phyloP scores from a whole-genome alignment of 37 sponge, comb jelly and placozoan genomes.

The Sycon ciliatum region DNA sequence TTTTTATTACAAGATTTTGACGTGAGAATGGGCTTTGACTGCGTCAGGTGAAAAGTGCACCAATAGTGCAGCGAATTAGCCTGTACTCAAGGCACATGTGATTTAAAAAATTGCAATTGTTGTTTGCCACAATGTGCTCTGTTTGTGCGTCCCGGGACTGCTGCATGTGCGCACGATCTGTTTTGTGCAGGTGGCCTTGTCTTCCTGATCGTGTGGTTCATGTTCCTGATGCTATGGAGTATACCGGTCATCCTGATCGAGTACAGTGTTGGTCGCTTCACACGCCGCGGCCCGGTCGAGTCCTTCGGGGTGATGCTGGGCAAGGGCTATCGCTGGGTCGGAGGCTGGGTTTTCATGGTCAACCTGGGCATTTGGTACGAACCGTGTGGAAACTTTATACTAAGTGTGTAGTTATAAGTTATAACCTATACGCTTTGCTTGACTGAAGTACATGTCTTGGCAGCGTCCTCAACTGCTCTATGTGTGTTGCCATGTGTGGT shows the following conservation, averaged over 20 bases:
- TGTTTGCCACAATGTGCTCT: too few relatives aligned
- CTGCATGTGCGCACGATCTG: too few relatives aligned
- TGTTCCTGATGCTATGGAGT: conserved; percentile 70
- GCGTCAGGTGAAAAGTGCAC: too few relatives aligned
- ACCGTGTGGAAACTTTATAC: neutral
- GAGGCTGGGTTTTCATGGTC: conserved; percentile 45
- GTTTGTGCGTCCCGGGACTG: too few relatives aligned
- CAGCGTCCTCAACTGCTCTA: too few relatives aligned
- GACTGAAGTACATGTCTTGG: neutral
- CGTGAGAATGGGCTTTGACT: too few relatives aligned
- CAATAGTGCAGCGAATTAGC: too few relatives aligned
- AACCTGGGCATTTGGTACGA: conserved; percentile 49
- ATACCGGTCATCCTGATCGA: conserved; percentile 70
- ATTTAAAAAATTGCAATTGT: too few relatives aligned
- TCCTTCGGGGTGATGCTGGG: conserved; percentile 48
- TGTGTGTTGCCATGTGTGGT: too few relatives aligned
- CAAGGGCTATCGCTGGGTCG: conserved; percentile 59
- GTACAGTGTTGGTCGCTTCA: conserved; percentile 66
- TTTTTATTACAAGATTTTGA: neutral
- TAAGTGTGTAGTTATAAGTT: too few relatives aligned
- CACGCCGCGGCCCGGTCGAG: conserved; percentile 48
- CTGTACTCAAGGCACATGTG: too few relatives aligned
- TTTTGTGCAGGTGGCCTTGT: conserved; percentile 64
- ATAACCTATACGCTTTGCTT: too few relatives aligned
- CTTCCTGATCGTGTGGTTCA: conserved; percentile 66